phyloP scores from a whole-genome alignment of 1,140 invertebrate genomes.

The Drosophila arizonae region DNA sequence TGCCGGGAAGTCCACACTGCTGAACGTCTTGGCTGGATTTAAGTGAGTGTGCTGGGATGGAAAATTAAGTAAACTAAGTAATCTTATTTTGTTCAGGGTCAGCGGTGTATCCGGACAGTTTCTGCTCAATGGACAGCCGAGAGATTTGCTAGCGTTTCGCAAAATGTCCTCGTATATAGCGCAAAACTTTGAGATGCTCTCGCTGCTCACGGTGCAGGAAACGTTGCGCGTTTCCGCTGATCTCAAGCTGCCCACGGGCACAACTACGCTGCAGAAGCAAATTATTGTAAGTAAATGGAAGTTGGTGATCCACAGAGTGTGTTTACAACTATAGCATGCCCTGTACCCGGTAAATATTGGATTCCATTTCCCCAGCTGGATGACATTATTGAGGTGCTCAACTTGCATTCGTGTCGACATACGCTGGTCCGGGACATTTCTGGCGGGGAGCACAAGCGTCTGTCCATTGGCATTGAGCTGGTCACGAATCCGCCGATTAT shows the following conservation, averaged over 20 bases:
- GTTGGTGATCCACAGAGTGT: not conserved
- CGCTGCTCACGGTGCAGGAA: slow-evolving; percentile 86
- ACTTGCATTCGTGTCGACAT: slow-evolving; percentile 85
- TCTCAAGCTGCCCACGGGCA: slow-evolving; percentile 84
- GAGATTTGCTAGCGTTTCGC: slow-evolving; percentile 87
- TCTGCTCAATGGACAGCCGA: slow-evolving; percentile 88
- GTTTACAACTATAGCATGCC: no score
- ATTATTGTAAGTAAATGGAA: slow-evolving; percentile 51
- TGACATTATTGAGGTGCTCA: slow-evolving; percentile 85
- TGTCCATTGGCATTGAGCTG: slow-evolving; percentile 93
- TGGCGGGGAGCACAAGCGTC: slow-evolving; percentile 92
- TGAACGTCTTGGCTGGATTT: slow-evolving; percentile 86
- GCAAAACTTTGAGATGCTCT: slow-evolving; percentile 87
- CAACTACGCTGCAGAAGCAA: slow-evolving; percentile 46
- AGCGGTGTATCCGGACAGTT: slow-evolving; percentile 86
- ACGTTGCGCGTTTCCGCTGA: slow-evolving; percentile 86
- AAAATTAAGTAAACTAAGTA: not conserved
- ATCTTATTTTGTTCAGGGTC: slow-evolving; percentile 30
- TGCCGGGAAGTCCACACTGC: slow-evolving; percentile 91
- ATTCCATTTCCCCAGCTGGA: slow-evolving; percentile 83
- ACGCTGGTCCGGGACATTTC: slow-evolving; percentile 88
- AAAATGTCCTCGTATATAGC: slow-evolving; percentile 88
- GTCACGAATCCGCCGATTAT: slow-evolving; percentile 90
- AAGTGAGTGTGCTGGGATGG: slow-evolving; percentile 80
- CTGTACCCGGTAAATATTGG: no score